A percentile compares a stretch with the other conserved stretches of the same genome.
These are phyloP conservation scores for Anthophora plumipes DNA, from an alignment of 2,888 invertebrate species.

Conservation along the genomic window DNA sequence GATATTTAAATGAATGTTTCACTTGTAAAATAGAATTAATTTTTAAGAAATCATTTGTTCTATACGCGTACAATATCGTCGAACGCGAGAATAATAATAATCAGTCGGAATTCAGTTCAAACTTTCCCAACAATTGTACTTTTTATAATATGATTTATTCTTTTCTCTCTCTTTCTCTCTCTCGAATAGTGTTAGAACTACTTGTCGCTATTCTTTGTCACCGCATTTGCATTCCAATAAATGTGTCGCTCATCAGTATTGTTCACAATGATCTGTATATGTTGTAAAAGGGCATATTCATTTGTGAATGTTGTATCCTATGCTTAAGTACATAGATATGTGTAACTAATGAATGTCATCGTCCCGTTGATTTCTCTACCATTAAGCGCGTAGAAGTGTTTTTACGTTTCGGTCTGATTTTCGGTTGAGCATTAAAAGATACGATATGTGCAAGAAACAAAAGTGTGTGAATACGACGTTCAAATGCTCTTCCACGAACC, in stretches of 20 bases:
- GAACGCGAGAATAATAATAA: constrained; percentile 3
- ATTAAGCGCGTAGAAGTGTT: neutral
- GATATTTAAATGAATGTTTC: constrained; percentile 60
- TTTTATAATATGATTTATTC: constrained; percentile 40
- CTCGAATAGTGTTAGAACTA: constrained; percentile 3
- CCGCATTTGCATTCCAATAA: constrained; percentile 57
- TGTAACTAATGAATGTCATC: constrained; percentile 39
- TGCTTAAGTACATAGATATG: constrained; percentile 47
- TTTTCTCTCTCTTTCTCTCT: neutral
- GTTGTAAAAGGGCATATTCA: constrained; percentile 39
- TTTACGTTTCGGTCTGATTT: constrained; percentile 31
- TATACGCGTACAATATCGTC: constrained; percentile 9
- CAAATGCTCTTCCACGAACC: constrained; percentile 66
- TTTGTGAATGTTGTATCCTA: constrained; percentile 50
- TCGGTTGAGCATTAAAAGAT: constrained; percentile 58
- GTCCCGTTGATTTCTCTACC: constrained; percentile 32
- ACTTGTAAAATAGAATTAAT: constrained; percentile 47
- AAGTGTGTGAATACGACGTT: constrained; percentile 55
- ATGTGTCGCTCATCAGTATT: constrained; percentile 46
- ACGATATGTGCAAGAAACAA: constrained; percentile 13
- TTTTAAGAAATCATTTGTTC: constrained; percentile 48
- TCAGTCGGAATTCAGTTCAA: constrained; percentile 7
- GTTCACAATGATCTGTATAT: constrained; percentile 23
- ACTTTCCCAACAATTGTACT: neutral
- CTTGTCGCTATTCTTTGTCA: neutral